Conservation (phyloP, 2,797 vertebrate species). For the Lycodopsis pacificus region DNA sequence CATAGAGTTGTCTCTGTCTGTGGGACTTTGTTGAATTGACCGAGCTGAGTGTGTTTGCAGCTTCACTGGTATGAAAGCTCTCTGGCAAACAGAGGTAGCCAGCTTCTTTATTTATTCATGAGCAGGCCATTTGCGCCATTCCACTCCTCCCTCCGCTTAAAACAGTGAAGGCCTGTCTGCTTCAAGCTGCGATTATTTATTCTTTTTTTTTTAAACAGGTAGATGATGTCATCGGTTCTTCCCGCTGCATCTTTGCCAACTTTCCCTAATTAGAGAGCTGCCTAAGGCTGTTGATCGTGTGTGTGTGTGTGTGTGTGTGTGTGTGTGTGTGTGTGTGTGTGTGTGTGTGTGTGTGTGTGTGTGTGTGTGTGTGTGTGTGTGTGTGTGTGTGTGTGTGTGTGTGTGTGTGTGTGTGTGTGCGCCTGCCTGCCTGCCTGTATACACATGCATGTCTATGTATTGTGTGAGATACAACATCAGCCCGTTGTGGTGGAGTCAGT, state of each 20-base stretch:
- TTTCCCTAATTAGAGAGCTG: constrained; percentile 59
- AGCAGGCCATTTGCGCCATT: constrained; percentile 38
- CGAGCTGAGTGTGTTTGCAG: constrained; percentile 23
- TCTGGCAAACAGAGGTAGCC: constrained; percentile 24
- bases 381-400: neutral
- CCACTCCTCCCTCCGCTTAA: constrained; percentile 7
- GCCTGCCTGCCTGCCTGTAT: too few species aligned
- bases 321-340: constrained; percentile 14
- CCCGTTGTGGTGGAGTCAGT: constrained; percentile 54
- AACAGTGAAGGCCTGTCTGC: neutral
- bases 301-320: neutral
- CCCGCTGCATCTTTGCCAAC: constrained; percentile 46
- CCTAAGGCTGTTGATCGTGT: constrained; percentile 55
- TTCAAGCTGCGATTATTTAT: constrained; percentile 5
- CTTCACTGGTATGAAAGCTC: constrained; percentile 15
- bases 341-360: constrained; percentile 16
- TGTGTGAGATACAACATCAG: constrained; percentile 31
- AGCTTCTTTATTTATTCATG: constrained; percentile 50
- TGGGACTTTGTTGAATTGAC: neutral
- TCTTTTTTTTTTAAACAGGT: constrained; percentile 28
- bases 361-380: neutral
- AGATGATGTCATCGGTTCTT: constrained; percentile 41
- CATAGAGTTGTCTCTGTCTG: constrained; percentile 9
- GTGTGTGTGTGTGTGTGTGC: neutral
- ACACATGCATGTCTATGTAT: neutral